Evolutionary conservation across 2,888 invertebrate genomes (phyloP), one percentile per base, ranked within the genome.

Genomic region (Phaedon cochleariae): DNA sequence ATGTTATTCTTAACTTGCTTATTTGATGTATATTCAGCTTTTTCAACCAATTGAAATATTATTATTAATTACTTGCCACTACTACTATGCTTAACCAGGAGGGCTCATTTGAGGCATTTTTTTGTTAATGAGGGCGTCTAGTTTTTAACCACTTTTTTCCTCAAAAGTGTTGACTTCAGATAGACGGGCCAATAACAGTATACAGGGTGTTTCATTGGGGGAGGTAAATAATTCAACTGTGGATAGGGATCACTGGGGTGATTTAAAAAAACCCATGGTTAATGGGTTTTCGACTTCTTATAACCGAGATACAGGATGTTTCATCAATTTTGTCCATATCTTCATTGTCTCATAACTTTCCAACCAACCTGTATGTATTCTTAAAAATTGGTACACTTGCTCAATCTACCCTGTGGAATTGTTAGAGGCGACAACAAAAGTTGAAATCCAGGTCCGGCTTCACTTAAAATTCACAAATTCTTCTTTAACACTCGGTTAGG

Each of bases 1-100:
- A 45, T 57, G 52, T 52, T 52, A 41, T 57, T 57, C 41, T 57
- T 21, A 57, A 57, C 45, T 57, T 57, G 22, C 37, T 57, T 22
- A 57, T 57, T 57, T 57, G 45, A 57, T 57, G 26, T 26, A 21
- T 15, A 31, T 57, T 45, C 41, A 41, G 45, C 57, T 26, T 57
- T 57, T 57, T 57, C n/a, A 52, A 29, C 29, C 52, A 29, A 26
- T 22, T 22, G 26, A 52, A 52, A 52, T 52, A 57, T 57, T 57
- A 57, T 57, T 45, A 57, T 22, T 57, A 29, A 45, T 57, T 57
- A 55, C 37, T 41, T 5, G 4, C 7, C 34, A 55, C 55, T 37
- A 55, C 55, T 55, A 37, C 55, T 55, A 55, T 55, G 37, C 26
- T 52, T 52, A 7, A 52, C 52, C 22, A 52, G 22, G 54, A 54